phyloP scores from a whole-genome alignment of 2,888 invertebrate species.

The Orthosia incerta region DNA sequence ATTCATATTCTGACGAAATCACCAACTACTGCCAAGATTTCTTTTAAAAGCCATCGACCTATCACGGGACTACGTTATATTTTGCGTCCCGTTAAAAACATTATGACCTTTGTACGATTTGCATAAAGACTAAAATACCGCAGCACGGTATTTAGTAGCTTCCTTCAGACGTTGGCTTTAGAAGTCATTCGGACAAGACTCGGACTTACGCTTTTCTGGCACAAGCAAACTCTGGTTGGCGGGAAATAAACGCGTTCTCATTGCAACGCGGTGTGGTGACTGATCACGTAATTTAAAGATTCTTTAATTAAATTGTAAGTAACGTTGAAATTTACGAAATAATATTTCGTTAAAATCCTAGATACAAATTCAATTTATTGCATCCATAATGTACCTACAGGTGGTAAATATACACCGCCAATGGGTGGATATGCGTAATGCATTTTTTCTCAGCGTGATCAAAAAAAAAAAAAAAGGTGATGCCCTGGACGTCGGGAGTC shows the following conservation, averaged over 20 bases:
- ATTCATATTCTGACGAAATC: constrained; percentile 87
- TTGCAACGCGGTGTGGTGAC: constrained; percentile 46
- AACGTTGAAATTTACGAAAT: background rate
- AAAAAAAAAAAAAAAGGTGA: too few relatives aligned
- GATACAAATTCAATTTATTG: too few relatives aligned
- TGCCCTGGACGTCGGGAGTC: too few relatives aligned
- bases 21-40: constrained; percentile 86
- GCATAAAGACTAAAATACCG: constrained; percentile 67
- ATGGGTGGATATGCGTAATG: too few relatives aligned
- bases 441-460: too few relatives aligned
- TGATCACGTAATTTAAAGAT: constrained; percentile 39
- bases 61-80: constrained; percentile 69
- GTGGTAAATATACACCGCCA: too few relatives aligned
- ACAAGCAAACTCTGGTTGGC: constrained; percentile 70
- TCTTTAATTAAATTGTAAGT: constrained; percentile 20
- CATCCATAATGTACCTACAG: too few relatives aligned
- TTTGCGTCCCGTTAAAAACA: constrained; percentile 42
- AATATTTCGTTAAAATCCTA: constrained; percentile 1
- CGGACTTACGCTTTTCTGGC: constrained; percentile 77
- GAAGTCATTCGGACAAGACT: constrained; percentile 70
- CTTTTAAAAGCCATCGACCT: constrained; percentile 88
- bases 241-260: constrained; percentile 71
- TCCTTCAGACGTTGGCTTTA: constrained; percentile 32
- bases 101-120: constrained; percentile 43
- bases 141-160: constrained; percentile 14